Base-by-base conservation (phyloP, 2,797 vertebrate genomes). In the Typhlichthys eigenmanni region DNA sequence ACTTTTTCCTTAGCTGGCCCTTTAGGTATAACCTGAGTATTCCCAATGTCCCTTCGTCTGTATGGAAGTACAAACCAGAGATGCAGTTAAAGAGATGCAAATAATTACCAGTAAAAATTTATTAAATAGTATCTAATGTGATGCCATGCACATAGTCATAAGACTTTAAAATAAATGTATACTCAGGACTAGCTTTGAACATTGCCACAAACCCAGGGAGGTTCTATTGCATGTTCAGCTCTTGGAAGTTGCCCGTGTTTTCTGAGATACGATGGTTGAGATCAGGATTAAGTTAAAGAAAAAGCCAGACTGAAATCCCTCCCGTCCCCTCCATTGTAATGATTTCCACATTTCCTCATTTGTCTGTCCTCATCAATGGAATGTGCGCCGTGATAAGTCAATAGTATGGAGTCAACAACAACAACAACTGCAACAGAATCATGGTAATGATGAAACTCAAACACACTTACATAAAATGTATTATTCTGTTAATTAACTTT, bases 311-410 rank as follows among this genome's bases (percentile, higher is more conserved):
- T 69, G 13, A 54, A 79, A 79, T 77, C 85, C 86, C 87, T 78
- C 84, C 75, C 87, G 75, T 83, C 76, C 79, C 76, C 1, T 71
- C 79, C 76, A 70, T 79, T 75, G 68, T 90, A 90, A 91, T 90
- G 68, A 85, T 83, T 92, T 86, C 89, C 89, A 89, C 87, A 89
- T 90, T 89, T 86, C 67, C 79, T 69, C 57, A 64, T 64, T 66
- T 45, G 58, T 58, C 65, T 77, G 49, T 65, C 78, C 81, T 87
- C 82, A 75, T 79, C 74, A 62, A 71, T 80, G 83, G 77, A 79
- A 85, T 75, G 68, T 71, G 76, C 55, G 16, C 73, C 38, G 50
- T 68, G 60, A 68, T 51, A 67, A 74, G 76, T 83, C 72, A 83
- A 82, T 47, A 81, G 66, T 56, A 29, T 64, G 61, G 71, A 66